phyloP scores from a whole-genome alignment of 2,113 vertebrate species.

The Opisthocomus hoazin region DNA sequence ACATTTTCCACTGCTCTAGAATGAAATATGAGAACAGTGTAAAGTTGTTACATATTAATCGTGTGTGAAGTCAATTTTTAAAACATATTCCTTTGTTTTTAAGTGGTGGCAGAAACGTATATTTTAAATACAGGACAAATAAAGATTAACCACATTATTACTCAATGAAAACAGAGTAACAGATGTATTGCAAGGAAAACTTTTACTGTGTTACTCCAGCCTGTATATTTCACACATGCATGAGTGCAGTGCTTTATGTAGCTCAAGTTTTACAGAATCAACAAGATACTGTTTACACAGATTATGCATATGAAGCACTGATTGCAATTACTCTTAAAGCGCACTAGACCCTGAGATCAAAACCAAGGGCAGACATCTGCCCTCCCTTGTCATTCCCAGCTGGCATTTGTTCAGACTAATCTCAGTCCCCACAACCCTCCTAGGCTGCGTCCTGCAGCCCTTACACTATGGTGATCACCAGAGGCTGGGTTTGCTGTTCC shows the following conservation, averaged over 20 bases:
- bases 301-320: not conserved
- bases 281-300: not conserved
- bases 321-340: not conserved
- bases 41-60: not conserved
- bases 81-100: not conserved
- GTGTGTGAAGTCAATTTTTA: not conserved
- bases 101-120: not conserved
- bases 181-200: not conserved
- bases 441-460: not conserved
- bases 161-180: not conserved
- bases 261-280: not conserved
- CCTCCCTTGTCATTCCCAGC: not conserved
- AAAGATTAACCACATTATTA: not conserved
- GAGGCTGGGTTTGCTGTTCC: not conserved
- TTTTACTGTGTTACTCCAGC: not conserved
- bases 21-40: not conserved
- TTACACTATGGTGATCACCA: not conserved
- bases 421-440: no score
- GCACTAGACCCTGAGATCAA: not conserved
- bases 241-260: accelerated
- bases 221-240: not conserved
- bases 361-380: not conserved
- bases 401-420: not conserved
- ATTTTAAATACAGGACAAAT: not conserved
- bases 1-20: not conserved